Evolutionary conservation across 1,140 invertebrate genomes (phyloP).

Genomic region (Danaus plexippus): DNA sequence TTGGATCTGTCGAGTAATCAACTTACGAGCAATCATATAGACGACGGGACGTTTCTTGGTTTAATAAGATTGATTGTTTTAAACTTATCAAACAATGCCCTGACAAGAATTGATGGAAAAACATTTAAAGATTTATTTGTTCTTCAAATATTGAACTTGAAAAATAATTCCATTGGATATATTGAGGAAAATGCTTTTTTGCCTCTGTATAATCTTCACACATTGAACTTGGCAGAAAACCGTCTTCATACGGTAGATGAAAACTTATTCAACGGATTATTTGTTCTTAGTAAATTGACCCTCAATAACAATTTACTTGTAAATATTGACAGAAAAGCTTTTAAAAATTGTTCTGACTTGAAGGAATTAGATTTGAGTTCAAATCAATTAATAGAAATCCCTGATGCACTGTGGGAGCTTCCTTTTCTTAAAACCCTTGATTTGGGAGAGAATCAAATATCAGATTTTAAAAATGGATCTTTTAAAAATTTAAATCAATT

Average conservation of each 20-base stretch:
- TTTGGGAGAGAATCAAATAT: slow-evolving; percentile 89
- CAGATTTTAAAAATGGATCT: slow-evolving; percentile 83
- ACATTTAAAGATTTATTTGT: slow-evolving; percentile 91
- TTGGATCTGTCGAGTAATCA: slow-evolving; percentile 91
- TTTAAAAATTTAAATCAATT: slow-evolving; percentile 88
- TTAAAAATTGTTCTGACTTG: slow-evolving; percentile 91
- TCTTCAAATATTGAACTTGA: slow-evolving; percentile 88
- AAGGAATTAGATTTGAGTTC: slow-evolving; percentile 91
- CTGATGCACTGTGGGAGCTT: slow-evolving; percentile 85
- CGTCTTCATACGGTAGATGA: slow-evolving; percentile 84
- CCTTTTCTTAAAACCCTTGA: slow-evolving; percentile 89
- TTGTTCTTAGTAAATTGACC: slow-evolving; percentile 86
- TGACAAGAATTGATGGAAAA: slow-evolving; percentile 85
- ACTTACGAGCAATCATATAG: slow-evolving; percentile 85
- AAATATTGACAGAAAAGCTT: slow-evolving; percentile 86
- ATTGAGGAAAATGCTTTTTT: slow-evolving; percentile 90
- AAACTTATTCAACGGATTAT: slow-evolving; percentile 87
- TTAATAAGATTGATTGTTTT: slow-evolving; percentile 87
- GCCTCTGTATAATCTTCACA: slow-evolving; percentile 89
- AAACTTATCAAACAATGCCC: slow-evolving; percentile 86
- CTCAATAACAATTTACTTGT: slow-evolving; percentile 88
- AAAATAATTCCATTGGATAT: slow-evolving; percentile 89
- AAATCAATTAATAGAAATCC: slow-evolving; percentile 86
- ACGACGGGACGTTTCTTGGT: slow-evolving; percentile 86
- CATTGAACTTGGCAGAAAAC: slow-evolving; percentile 88